Conservation (phyloP, 2,113 vertebrate species). For the Parus major region DNA sequence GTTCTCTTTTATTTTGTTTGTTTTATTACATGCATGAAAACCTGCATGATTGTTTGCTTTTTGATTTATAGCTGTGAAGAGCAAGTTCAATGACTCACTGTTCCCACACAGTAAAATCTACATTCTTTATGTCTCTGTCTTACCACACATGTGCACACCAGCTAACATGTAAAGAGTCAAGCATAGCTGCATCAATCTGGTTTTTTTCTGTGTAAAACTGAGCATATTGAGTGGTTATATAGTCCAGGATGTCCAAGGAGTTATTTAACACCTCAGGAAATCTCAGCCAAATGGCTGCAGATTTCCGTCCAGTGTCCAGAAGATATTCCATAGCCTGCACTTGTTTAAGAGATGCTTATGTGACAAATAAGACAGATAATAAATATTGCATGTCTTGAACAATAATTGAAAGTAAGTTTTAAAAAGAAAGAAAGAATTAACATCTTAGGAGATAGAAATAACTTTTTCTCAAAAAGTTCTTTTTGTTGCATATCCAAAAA, state of each 20-base stretch:
- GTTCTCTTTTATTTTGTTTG: not conserved
- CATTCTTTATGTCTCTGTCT: not conserved
- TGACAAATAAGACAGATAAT: not conserved
- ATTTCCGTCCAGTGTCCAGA: not conserved
- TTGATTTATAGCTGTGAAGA: not conserved
- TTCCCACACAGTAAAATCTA: not conserved
- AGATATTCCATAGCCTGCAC: not conserved
- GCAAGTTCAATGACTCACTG: not conserved
- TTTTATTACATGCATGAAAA: not conserved
- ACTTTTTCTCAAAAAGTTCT: not conserved
- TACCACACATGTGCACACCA: not conserved
- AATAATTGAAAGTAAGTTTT: not conserved
- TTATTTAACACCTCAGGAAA: not conserved
- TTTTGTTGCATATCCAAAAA: not conserved
- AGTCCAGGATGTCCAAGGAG: not conserved
- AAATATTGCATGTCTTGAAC: not conserved
- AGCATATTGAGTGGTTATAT: fast-evolving
- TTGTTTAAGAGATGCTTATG: not conserved
- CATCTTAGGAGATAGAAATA: not conserved
- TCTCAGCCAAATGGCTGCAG: not conserved
- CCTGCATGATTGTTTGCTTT: not conserved
- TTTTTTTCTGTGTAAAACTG: not conserved
- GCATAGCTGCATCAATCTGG: not conserved
- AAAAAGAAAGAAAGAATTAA: not conserved
- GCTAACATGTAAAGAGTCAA: not conserved